Conservation (phyloP, 2,888 invertebrate genomes). For the Pollenia labialis region DNA sequence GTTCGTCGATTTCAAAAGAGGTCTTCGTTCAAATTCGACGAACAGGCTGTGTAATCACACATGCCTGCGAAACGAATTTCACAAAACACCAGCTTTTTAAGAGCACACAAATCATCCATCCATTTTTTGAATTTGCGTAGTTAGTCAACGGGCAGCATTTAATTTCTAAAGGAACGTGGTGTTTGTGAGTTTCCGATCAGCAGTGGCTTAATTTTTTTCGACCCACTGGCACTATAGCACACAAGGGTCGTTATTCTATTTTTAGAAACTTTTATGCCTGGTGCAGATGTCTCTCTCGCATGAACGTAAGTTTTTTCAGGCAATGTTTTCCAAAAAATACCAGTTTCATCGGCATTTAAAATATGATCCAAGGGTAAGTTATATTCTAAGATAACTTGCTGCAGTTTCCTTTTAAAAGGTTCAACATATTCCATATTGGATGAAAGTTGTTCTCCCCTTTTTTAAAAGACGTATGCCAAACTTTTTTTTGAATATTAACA, state of each 20-base stretch:
- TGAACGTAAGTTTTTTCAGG: conserved; percentile 54
- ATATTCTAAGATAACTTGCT: conserved; percentile 36
- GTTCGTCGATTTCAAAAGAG: too few species aligned
- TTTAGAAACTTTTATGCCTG: conserved; percentile 53
- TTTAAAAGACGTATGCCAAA: conserved; percentile 36
- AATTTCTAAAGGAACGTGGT: conserved; percentile 40
- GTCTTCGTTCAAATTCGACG: not conserved
- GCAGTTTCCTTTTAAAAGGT: conserved; percentile 39
- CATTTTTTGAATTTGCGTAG: conserved; percentile 19
- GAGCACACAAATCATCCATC: conserved; percentile 28
- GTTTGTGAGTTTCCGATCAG: conserved; percentile 40
- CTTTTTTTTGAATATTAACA: conserved; percentile 20
- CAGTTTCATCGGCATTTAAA: conserved; percentile 53
- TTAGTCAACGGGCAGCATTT: conserved; percentile 8
- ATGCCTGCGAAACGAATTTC: conserved; percentile 16
- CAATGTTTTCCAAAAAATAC: conserved; percentile 48
- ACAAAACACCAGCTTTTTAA: conserved; percentile 29
- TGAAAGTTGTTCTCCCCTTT: conserved; percentile 36
- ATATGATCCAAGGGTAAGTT: conserved; percentile 36
- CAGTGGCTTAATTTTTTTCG: conserved; percentile 43
- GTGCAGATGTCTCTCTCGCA: conserved; percentile 47
- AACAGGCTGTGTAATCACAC: not conserved
- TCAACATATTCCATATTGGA: conserved; percentile 12
- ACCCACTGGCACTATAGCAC: conserved; percentile 42
- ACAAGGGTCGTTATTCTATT: conserved; percentile 36